Evolutionary conservation across 2,888 invertebrate species (phyloP).

Genomic region (Myopa tessellatipennis): DNA sequence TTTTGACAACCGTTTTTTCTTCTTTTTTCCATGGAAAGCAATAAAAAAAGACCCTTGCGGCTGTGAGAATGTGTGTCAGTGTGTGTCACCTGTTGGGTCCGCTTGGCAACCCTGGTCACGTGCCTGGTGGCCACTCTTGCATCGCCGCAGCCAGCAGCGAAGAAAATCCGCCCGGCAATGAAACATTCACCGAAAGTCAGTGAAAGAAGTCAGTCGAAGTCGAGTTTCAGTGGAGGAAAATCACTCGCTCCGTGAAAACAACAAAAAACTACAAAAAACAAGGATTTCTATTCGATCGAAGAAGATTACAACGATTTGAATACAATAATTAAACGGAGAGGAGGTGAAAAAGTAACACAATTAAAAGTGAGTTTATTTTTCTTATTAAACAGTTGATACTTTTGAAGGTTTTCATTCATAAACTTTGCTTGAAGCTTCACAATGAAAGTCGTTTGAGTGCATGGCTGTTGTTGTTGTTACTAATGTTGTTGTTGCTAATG

Average conservation of each 20-base stretch:
- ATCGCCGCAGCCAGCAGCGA: neutral
- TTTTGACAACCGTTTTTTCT: no score
- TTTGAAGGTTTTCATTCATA: neutral
- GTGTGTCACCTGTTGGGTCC: no score
- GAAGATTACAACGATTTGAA: neutral
- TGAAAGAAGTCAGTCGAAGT: neutral
- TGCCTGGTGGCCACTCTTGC: neutral
- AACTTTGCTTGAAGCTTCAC: neutral
- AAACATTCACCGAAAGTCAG: neutral
- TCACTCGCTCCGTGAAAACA: neutral
- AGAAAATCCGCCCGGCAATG: neutral
- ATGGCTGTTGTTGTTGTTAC: neutral
- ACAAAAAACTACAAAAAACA: neutral
- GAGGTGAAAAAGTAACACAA: neutral
- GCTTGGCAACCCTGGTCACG: neutral
- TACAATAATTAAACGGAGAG: neutral
- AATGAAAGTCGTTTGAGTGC: constrained; percentile 12
- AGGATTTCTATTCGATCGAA: neutral
- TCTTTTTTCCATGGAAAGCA: no score
- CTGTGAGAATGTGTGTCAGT: no score
- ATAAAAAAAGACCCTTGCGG: no score
- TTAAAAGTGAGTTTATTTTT: neutral
- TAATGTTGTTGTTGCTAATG: neutral
- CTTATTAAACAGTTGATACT: neutral
- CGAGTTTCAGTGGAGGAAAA: neutral